Evolutionary conservation across 1,140 invertebrate genomes (phyloP).

Genomic region (Tetramorium alpestre): DNA sequence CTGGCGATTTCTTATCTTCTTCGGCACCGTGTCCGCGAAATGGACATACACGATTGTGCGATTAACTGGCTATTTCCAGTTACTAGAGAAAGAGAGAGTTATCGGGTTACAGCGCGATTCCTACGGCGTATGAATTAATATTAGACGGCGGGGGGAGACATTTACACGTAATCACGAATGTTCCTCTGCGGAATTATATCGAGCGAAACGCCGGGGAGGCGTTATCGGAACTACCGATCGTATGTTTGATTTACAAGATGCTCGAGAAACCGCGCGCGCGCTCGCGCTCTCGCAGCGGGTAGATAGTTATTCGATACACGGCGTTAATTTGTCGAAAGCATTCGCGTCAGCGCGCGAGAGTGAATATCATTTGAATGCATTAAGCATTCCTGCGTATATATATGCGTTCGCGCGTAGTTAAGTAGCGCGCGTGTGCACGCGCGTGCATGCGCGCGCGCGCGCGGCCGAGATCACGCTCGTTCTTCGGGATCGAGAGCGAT

Average conservation of each 20-base stretch:
- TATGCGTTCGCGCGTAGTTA: constrained; percentile 65
- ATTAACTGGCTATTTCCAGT: not conserved
- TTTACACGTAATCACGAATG: constrained; percentile 51
- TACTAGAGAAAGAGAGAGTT: constrained; percentile 30
- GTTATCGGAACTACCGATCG: constrained; percentile 64
- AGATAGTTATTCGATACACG: constrained; percentile 78
- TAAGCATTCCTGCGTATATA: constrained; percentile 71
- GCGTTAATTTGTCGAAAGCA: constrained; percentile 80
- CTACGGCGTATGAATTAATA: constrained; percentile 38
- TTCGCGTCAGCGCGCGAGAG: constrained; percentile 76
- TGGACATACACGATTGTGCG: constrained; percentile 13
- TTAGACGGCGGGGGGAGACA: not conserved
- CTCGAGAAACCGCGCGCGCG: constrained; percentile 37
- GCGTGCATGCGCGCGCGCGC: not conserved
- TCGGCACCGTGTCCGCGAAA: constrained; percentile 9
- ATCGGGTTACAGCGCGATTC: constrained; percentile 6
- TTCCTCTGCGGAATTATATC: constrained; percentile 47
- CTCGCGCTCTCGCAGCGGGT: constrained; percentile 59
- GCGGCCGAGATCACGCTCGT: constrained; percentile 27
- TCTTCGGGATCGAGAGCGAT: constrained; percentile 26
- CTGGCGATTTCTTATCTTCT: constrained; percentile 36
- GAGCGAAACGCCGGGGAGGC: constrained; percentile 51
- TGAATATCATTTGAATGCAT: constrained; percentile 82
- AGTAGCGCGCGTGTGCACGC: constrained; percentile 26
- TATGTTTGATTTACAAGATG: constrained; percentile 68